These are phyloP conservation scores for Bubalus kerabau DNA, from an alignment of 2,113 vertebrate genomes.

Conservation along the genomic window DNA sequence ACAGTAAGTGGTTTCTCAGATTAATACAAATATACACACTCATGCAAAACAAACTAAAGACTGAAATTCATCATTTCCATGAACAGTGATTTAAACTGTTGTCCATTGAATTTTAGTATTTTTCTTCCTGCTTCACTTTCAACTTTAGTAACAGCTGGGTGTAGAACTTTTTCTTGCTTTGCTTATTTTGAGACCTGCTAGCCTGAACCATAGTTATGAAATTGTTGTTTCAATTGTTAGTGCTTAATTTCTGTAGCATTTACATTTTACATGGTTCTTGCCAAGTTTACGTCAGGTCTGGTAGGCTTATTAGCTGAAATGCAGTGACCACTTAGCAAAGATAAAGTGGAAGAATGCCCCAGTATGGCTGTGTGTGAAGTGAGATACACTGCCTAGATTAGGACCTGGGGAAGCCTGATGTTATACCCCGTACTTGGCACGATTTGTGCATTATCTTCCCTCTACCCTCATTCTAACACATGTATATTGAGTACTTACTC, in stretches of 20 bases:
- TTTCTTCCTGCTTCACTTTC: neutral
- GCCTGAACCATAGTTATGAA: neutral
- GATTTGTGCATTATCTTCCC: neutral
- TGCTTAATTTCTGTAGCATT: neutral
- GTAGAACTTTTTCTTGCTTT: neutral
- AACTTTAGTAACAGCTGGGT: neutral
- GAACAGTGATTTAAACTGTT: neutral
- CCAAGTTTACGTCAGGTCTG: neutral
- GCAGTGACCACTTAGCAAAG: neutral
- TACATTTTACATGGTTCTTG: neutral
- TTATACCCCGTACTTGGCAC: neutral
- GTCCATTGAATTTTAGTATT: neutral
- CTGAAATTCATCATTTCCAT: neutral
- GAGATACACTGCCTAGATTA: neutral
- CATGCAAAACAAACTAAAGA: neutral
- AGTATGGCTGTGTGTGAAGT: neutral
- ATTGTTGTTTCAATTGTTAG: neutral
- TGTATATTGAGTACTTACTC: neutral
- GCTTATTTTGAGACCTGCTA: constrained; percentile 29
- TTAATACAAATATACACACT: neutral
- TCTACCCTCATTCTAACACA: neutral
- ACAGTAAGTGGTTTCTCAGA: neutral
- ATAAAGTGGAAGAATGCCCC: neutral
- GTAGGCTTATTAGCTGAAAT: constrained; percentile 1
- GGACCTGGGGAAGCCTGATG: neutral